phyloP scores from a whole-genome alignment of 2,888 invertebrate species.

The Hyposoter dolosus region DNA sequence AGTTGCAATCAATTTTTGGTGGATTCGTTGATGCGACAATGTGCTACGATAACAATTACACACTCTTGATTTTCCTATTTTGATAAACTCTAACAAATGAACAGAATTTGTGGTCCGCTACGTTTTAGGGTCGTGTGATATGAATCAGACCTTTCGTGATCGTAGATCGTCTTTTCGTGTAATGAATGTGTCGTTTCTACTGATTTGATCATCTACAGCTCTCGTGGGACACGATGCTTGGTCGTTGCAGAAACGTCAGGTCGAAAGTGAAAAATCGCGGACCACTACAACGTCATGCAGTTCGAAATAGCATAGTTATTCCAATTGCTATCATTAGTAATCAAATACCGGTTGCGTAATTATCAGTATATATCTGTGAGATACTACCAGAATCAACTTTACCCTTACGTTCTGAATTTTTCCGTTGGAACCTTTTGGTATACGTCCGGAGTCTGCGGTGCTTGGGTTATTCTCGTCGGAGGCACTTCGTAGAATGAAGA shows the following conservation, averaged over 20 bases:
- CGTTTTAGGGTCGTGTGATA: background rate
- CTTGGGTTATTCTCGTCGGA: conserved; percentile 41
- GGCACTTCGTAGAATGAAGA: conserved; percentile 59
- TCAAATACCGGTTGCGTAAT: conserved; percentile 62
- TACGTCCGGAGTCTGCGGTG: conserved; percentile 13
- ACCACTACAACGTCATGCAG: background rate
- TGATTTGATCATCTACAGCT: conserved; percentile 12
- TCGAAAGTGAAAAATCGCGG: conserved; percentile 47
- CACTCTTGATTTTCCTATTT: background rate
- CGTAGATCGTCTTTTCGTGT: background rate
- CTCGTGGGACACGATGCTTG: conserved; percentile 13
- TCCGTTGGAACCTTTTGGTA: conserved; percentile 13
- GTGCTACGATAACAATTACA: background rate
- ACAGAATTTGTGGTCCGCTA: background rate
- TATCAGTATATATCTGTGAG: conserved; percentile 53
- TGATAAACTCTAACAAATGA: background rate
- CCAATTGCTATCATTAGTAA: conserved; percentile 54
- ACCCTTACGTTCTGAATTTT: conserved; percentile 59
- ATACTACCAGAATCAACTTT: conserved; percentile 47
- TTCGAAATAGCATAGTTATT: background rate
- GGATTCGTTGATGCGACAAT: background rate
- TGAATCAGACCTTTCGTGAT: no score
- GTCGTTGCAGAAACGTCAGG: conserved; percentile 64
- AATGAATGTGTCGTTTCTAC: conserved; percentile 13
- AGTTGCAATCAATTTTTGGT: conserved; percentile 28